Conservation (phyloP, 2,113 vertebrate genomes). For the Caranx ignobilis region DNA sequence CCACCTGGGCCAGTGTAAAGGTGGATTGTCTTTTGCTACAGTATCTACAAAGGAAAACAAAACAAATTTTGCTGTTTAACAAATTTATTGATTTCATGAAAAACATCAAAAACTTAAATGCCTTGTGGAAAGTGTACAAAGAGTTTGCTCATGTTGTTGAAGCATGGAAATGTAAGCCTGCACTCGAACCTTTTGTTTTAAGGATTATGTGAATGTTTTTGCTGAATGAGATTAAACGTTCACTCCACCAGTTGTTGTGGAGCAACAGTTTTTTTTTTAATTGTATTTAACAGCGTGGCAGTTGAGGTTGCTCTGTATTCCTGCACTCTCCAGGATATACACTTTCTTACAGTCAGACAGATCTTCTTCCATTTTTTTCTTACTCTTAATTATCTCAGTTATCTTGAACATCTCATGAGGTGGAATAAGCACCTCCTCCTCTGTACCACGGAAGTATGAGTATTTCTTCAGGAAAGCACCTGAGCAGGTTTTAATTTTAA, state of each 20-base stretch:
- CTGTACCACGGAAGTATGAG: fast-evolving
- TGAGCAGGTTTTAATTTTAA: slow-evolving; percentile 18
- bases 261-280: not conserved
- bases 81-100: not conserved
- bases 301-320: slow-evolving; percentile 8
- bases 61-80: not conserved
- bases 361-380: too few relatives aligned
- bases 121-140: not conserved
- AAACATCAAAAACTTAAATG: not conserved
- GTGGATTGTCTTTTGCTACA: not conserved
- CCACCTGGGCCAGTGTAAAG: not conserved
- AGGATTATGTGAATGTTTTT: not conserved
- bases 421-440: not conserved
- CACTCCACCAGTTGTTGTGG: not conserved
- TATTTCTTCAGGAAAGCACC: slow-evolving; percentile 32
- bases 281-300: not conserved
- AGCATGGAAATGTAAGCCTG: not conserved
- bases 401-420: slow-evolving; percentile 1
- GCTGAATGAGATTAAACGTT: too few relatives aligned
- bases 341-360: not conserved
- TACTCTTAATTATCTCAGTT: not conserved
- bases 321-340: slow-evolving; percentile 3
- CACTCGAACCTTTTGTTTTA: not conserved
- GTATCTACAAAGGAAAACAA: not conserved
- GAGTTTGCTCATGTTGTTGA: not conserved